Evolutionary conservation across 2,797 vertebrate species (phyloP), one percentile per base, ranked within the genome.

Genomic region (Acanthiza pusilla): DNA sequence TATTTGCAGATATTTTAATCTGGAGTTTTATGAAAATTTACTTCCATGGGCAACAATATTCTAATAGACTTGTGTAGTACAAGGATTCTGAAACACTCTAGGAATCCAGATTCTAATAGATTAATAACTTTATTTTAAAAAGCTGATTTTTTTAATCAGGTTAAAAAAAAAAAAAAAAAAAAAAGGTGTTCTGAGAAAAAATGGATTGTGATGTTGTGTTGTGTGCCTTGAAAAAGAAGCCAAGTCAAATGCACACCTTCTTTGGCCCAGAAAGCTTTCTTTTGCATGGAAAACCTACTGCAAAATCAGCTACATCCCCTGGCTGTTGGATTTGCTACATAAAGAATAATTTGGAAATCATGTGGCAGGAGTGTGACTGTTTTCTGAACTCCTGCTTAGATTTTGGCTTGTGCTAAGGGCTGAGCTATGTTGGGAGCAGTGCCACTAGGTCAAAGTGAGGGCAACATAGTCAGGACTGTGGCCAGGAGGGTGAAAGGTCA

Each of bases 381-480:
- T 91, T 45, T 42, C 20, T 50, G 23, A 62, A 8, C 9, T 81
- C 22, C 34, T 74, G 34, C 17, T 58, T 11, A 45, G 23, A 21
- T 54, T 83, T 72, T 43, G 7, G 10, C 16, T 40, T 15, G 4
- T n/a, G 20, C 26, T 36, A 26, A 38, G 26, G 32, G 40, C 16
- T 66, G n/a, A 71, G 27, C 4, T 16, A 8, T 27, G 5, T 1
- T 71, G 21, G 40, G 36, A 75, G 27, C 19, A 63, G 12, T 19
- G 25, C 7, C 11, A 12, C 5, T 5, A 11, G 8, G 25, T 55
- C 45, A 63, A 42, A 51, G 16, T 3, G 0, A 57, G 32, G 13
- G 23, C 34, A 62, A 13, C 15, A 0, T 3, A 40, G 38, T 6
- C 48, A 63, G 67, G 16, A 23, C 2, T 0, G 1, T 16, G 72